Evolutionary conservation across 2,888 invertebrate genomes (phyloP), one percentile per base, ranked within the genome.

Genomic region (Vanessa cardui): DNA sequence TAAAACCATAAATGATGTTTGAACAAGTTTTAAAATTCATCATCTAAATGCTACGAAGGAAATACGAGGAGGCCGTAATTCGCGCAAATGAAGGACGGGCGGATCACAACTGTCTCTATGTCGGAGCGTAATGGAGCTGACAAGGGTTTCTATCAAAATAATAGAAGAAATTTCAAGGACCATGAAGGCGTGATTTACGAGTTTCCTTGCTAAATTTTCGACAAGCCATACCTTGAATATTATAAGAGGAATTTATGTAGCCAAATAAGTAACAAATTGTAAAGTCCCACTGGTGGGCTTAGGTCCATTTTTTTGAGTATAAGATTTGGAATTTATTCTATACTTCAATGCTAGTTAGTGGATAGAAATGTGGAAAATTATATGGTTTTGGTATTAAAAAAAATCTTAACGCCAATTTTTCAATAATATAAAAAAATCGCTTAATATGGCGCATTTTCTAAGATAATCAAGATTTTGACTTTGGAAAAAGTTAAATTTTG

Each of bases 71-170:
- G 83, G 84, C 83, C 79, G 86, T 90, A 89, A 88, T 86, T 89
- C 82, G 78, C 75, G 81, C 80, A 89, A 90, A 90, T 90, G 88
- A 89, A 88, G 88, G 87, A 86, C 83, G 85, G 82, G 74, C 81
- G 83, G 83, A 82, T 84, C 83, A 78, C 81, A 83, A 85, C 83
- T 85, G 82, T 81, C 83, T 80, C 78, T 83, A 80, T 82, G 83
- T 79, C 79, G 80, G 82, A 83, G 81, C 83, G 88, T 90, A 91
- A 91, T 89, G 87, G 87, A 86, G 89, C 85, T 89, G 90, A 91
- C 90, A 90, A 92, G 92, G 92, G 90, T 89, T 85, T 79, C 84
- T 82, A 65, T 64, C 82, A 81, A 86, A 89, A 90, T 88, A 88
- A 89, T 89, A 80, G 85, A 86, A 88, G 87, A 86, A 90, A 89